Percentiles rank a stretch among this genome's conserved stretches.
Evolutionary conservation across 2,797 vertebrate genomes (phyloP).

Genomic region (Cheirogaleus major): DNA sequence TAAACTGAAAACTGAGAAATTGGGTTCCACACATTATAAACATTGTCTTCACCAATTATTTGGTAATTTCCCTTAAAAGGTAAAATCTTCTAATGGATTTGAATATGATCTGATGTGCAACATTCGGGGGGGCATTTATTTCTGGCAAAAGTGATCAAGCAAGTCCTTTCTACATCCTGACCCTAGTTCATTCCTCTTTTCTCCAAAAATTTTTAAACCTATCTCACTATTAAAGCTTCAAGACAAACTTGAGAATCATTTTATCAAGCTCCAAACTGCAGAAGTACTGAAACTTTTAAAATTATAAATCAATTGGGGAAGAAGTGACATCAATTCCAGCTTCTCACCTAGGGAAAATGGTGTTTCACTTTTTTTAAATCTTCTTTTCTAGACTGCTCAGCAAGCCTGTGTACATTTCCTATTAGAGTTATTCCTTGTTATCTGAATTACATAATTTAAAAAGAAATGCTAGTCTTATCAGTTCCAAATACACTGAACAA

Average conservation of each 20-base stretch:
- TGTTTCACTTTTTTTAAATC: background rate
- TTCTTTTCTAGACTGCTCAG: background rate
- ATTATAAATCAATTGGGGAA: background rate
- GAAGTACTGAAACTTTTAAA: background rate
- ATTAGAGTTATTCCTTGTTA: background rate
- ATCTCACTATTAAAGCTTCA: background rate
- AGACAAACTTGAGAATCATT: background rate
- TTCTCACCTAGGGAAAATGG: background rate
- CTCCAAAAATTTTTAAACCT: background rate
- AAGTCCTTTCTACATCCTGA: background rate
- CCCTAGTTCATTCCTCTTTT: background rate
- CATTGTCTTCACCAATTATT: background rate
- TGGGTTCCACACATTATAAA: background rate
- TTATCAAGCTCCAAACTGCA: background rate
- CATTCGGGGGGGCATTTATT: background rate
- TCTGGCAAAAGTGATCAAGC: background rate
- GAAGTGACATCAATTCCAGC: background rate
- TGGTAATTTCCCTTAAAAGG: background rate
- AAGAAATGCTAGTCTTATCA: conserved; percentile 49
- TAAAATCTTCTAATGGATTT: background rate
- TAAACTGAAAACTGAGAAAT: background rate
- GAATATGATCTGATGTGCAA: background rate
- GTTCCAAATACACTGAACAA: conserved; percentile 51
- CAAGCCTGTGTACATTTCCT: background rate
- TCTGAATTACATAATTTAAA: conserved; percentile 51